Base-by-base conservation (phyloP, 2,113 vertebrate species). In the Varanus komodoensis region DNA sequence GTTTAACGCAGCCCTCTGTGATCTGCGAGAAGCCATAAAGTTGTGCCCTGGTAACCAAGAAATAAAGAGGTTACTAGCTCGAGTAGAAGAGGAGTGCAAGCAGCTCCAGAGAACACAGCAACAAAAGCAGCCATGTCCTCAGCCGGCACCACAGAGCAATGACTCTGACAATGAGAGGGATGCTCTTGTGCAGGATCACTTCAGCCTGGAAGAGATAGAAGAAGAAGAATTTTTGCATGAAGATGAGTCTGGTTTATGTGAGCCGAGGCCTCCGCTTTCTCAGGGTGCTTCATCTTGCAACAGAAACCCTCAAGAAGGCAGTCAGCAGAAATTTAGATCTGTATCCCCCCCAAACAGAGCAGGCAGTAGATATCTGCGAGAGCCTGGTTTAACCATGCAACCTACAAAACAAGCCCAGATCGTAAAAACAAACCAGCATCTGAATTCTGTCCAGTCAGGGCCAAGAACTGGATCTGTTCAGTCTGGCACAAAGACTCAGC, bases 351-450 rank as follows among this genome's bases (percentile, higher is more conserved):
- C 97, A 71, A 96, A 95, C 86, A 96, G 97, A 94, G 95, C 95
- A 0, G 96, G 95, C 6, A 95, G 89, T 74, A 97, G 96, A 32
- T 96, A 97, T 32, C 93, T 95, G 44, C 86, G 96, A 89, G 98
- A 99, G 92, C 95, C 98, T 34, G 98, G 97, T 1, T 80, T 98
- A 93, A 91, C 98, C 2, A 68, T 98, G 93, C 98, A 99, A 95
- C 98, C 99, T 68, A 98, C 97, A 67, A 99, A 98, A 94, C 98
- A 99, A 94, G 99, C 99, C 15, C 99, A 99, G 95, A 99, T 99
- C 1, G 98, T 99, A 64, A 99, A 99, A 96, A 99, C 99, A 82
- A 99, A 97, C 91, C 99, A 99, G 91, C 99, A 99, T 44, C 96
- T 98, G 95, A 98, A 97, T 82, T 97, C 98, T 3, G 88, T 95